Conservation (phyloP, 1,140 invertebrate species). For the Ladona fulva region DNA sequence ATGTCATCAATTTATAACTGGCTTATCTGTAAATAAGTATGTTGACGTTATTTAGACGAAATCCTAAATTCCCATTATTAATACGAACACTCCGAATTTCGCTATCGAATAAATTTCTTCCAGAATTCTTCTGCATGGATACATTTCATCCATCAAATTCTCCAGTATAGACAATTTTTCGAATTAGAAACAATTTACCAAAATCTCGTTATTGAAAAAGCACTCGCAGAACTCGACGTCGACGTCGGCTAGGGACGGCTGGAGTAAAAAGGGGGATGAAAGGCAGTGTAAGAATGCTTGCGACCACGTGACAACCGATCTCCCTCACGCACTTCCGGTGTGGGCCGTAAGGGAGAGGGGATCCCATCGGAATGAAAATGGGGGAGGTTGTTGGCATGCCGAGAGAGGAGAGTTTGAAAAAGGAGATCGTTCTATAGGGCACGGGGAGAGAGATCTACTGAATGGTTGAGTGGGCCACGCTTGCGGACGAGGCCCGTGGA, state of each 20-base stretch:
- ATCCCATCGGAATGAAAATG: constrained; percentile 11
- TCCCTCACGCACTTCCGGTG: constrained; percentile 16
- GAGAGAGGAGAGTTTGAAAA: constrained; percentile 17
- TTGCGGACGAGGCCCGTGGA: constrained; percentile 24
- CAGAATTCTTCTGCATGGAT: no score
- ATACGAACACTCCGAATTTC: no score
- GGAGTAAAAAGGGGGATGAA: neutral
- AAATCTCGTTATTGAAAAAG: no score
- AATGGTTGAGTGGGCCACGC: no score
- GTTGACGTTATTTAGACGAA: no score
- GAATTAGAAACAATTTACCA: no score
- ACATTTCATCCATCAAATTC: no score
- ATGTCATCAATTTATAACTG: no score
- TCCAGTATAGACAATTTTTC: no score
- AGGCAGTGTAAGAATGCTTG: neutral
- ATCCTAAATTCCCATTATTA: no score
- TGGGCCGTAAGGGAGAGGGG: constrained; percentile 21
- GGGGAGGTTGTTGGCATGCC: neutral
- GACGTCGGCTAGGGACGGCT: neutral
- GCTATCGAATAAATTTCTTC: no score
- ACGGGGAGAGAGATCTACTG: constrained; percentile 21
- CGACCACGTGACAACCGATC: neutral
- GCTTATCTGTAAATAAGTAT: no score
- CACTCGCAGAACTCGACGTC: neutral
- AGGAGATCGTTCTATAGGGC: constrained; percentile 17